Base-by-base conservation (phyloP, 2,797 vertebrate species). In the Gymnocypris eckloni region DNA sequence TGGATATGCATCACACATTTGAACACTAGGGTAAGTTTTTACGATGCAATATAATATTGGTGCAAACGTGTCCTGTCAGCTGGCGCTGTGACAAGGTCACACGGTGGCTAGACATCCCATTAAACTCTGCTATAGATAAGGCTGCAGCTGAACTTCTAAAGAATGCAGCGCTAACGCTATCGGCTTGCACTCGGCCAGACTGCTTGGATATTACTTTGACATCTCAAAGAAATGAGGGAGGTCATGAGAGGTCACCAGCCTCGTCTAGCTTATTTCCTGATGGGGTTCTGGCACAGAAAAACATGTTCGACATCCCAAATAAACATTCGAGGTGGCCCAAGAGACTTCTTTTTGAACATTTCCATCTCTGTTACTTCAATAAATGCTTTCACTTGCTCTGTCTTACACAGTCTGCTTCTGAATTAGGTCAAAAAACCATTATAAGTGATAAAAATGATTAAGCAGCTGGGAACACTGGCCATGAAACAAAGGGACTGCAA, bases 191-290 rank as follows among this genome's bases (percentile, higher is more conserved):
- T 90, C 91, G 87, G 87, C 84, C 81, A 86, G 82, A 84, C 89
- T 87, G 89, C 90, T 89, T 87, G 86, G 91, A 92, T 93, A 91
- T 90, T 87, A 90, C 90, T 91, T 89, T 92, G 93, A 93, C 94
- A 92, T 93, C 91, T 92, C 86, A 92, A 92, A 93, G 92, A 94
- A 95, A 95, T 90, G 83, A 86, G 39, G 11, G 87, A 91, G 95
- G 95, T 95, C 93, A 43, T 15, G 1, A 18, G 52, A 90, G 96
- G 95, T 95, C 94, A 95, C 89, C 88, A 91, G 89, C 87, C 94
- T 83, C 0, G 94, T 95, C 96, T 96, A 95, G 92, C 92, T 92
- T 77, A 92, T 92, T 96, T 96, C 94, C 96, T 95, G 82, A 79
- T 89, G 89, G 88, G 93, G 90, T 92, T 92, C 41, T 94, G 95